A percentile compares a stretch with the other conserved stretches of the same genome.
These are phyloP conservation scores for Philotrypesis tridentata DNA, from an alignment of 1,140 invertebrate genomes.

Conservation along the genomic window DNA sequence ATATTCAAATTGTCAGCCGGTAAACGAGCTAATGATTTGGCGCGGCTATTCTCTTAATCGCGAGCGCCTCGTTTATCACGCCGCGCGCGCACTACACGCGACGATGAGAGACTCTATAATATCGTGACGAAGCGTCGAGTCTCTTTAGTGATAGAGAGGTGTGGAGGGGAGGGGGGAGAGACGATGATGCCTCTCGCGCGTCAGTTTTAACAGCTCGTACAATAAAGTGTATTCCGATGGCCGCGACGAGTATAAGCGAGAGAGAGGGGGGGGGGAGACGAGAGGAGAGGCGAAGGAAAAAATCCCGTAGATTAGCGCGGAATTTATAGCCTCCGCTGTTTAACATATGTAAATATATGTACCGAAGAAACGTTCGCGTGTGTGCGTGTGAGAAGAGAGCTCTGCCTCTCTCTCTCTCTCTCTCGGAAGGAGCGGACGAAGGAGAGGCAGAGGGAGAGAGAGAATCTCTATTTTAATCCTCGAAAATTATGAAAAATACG, in stretches of 20 bases:
- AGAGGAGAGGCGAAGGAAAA: not conserved
- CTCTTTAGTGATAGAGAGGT: no score
- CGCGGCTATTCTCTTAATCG: constrained; percentile 3
- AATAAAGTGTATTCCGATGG: constrained; percentile 28
- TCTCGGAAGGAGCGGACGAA: no score
- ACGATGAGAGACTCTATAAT: no score
- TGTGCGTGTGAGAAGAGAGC: no score
- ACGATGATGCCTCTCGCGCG: constrained; percentile 9
- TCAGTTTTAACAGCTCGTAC: constrained; percentile 34
- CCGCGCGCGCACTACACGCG: not conserved
- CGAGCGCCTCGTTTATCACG: constrained; percentile 2
- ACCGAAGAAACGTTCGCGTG: not conserved
- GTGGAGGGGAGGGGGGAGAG: no score
- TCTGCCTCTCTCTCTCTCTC: no score
- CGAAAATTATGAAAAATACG: constrained; percentile 41
- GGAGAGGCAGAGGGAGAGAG: not conserved
- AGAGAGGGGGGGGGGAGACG: no score
- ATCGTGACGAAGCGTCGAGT: not conserved
- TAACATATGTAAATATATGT: constrained; percentile 31
- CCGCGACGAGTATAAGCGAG: not conserved
- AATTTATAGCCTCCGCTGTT: constrained; percentile 2
- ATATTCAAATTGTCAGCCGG: not conserved
- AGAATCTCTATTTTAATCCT: constrained; percentile 46
- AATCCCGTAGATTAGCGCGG: constrained; percentile 19
- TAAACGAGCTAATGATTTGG: not conserved